A percentile compares a stretch with the other conserved stretches of the same genome.
These are phyloP conservation scores for Microcebus ravelobensis DNA, from an alignment of 2,113 vertebrate species.

Conservation along the genomic window DNA sequence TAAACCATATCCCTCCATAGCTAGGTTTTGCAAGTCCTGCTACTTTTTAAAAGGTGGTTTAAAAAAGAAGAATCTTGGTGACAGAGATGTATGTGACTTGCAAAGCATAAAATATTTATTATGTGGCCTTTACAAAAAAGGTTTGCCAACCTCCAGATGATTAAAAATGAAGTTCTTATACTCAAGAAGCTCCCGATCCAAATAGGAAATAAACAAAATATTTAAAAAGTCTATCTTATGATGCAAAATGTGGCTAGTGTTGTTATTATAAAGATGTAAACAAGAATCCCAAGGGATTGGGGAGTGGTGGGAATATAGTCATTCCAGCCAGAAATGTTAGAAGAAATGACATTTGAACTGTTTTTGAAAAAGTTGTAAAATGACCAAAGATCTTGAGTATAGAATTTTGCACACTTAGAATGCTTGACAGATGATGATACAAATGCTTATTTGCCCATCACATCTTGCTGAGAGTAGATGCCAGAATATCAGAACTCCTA, in stretches of 20 bases:
- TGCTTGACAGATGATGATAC: neutral
- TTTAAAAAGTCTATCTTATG: neutral
- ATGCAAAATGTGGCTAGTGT: neutral
- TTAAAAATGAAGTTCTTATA: neutral
- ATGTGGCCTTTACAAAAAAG: neutral
- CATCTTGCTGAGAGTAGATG: neutral
- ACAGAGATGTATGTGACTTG: neutral
- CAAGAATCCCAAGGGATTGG: neutral
- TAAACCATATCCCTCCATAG: neutral
- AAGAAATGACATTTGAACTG: neutral
- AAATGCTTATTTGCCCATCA: neutral
- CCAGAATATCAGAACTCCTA: neutral
- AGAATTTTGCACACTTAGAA: neutral
- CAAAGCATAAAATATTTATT: constrained; percentile 31
- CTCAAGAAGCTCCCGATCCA: neutral
- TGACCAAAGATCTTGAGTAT: constrained; percentile 38
- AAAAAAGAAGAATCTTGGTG: neutral
- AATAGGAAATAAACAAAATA: constrained; percentile 22
- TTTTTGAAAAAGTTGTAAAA: constrained; percentile 33
- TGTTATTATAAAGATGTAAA: constrained; percentile 43
- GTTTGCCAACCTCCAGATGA: neutral
- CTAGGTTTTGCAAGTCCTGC: neutral
- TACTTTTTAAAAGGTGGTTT: neutral
- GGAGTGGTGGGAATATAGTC: neutral
- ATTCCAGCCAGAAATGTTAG: neutral